Evolutionary conservation across 2,113 vertebrate species (phyloP).

Genomic region (Bos javanicus): DNA sequence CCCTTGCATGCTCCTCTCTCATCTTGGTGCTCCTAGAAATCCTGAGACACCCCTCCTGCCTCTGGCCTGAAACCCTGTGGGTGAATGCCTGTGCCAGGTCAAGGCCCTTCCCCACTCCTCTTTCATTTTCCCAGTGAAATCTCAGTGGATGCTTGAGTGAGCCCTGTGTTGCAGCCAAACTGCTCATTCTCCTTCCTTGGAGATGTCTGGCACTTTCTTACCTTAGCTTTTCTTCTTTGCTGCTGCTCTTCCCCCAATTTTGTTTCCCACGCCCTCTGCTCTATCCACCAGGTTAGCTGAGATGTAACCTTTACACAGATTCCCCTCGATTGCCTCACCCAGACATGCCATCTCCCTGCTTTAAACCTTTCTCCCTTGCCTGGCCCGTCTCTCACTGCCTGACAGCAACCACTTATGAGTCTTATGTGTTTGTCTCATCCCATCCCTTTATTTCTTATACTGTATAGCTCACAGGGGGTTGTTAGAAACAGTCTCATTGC

Average conservation of each 20-base stretch:
- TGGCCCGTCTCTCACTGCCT: not conserved
- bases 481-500: not conserved
- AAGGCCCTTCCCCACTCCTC: not conserved
- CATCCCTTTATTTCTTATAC: not conserved
- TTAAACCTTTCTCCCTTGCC: not conserved
- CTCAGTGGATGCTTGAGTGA: not conserved
- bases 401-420: not conserved
- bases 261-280: not conserved
- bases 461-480: not conserved
- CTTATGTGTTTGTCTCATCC: not conserved
- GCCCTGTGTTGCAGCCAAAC: not conserved
- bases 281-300: not conserved
- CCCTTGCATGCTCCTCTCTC: not conserved
- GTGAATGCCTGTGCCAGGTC: not conserved
- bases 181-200: not conserved
- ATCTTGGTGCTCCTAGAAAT: not conserved
- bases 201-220: not conserved
- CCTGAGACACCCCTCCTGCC: not conserved
- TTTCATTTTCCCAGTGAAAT: not conserved
- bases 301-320: not conserved
- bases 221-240: not conserved
- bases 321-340: not conserved
- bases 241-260: not conserved
- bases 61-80: not conserved
- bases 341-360: not conserved